Evolutionary conservation across 2,113 vertebrate species (phyloP).

Genomic region (Daboia siamensis): DNA sequence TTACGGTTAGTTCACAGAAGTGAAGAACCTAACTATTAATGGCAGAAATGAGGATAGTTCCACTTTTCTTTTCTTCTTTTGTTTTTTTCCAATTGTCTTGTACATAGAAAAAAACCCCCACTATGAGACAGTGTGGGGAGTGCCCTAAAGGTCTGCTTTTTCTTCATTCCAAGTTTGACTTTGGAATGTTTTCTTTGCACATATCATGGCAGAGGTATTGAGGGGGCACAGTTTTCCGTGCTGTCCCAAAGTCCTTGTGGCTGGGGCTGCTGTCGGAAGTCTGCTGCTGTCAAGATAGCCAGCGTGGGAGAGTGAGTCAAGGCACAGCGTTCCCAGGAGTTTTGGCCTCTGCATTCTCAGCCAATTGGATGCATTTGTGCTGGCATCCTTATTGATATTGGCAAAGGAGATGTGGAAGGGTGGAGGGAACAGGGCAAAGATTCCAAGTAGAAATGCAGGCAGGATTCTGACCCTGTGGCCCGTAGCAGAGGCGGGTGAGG

Average conservation of each 20-base stretch:
- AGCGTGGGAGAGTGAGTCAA: conserved; percentile 46
- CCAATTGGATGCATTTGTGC: conserved; percentile 8
- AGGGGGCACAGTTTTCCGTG: conserved; percentile 55
- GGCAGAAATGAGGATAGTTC: conserved; percentile 32
- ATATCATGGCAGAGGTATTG: conserved; percentile 55
- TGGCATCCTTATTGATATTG: conserved; percentile 7
- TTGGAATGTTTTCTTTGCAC: conserved; percentile 40
- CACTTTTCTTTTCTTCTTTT: neutral
- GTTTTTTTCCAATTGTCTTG: neutral
- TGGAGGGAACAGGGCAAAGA: conserved; percentile 10
- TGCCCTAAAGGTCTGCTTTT: conserved; percentile 41
- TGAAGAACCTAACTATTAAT: conserved; percentile 20
- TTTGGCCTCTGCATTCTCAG: conserved; percentile 16
- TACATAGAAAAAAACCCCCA: conserved; percentile 42
- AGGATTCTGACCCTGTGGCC: fast-evolving
- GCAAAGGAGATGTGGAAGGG: neutral
- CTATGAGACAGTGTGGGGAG: conserved; percentile 59
- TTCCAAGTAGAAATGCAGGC: neutral
- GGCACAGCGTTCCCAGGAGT: conserved; percentile 47
- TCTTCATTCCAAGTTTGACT: conserved; percentile 32
- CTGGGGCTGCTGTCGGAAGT: conserved; percentile 56
- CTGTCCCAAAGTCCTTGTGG: conserved; percentile 34
- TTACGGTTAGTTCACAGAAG: neutral
- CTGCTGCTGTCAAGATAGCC: conserved; percentile 60
- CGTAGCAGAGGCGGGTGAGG: neutral